These are phyloP conservation scores for Phania funesta DNA, from an alignment of 2,888 invertebrate species.

Conservation along the genomic window DNA sequence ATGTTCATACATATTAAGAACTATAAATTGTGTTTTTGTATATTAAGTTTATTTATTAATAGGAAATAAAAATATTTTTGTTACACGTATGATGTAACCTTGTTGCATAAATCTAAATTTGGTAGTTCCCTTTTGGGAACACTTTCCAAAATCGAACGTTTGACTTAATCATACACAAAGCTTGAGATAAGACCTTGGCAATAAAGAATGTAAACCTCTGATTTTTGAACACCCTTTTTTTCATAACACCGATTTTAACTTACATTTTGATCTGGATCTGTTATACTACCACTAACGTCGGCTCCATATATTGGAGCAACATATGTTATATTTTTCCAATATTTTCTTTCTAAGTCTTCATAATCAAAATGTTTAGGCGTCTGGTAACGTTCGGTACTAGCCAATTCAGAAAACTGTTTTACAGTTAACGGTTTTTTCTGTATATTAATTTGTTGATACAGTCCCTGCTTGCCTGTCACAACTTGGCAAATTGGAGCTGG, in stretches of 20 bases:
- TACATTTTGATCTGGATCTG: constrained; percentile 92
- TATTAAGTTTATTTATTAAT: too few relatives aligned
- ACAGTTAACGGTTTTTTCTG: constrained; percentile 96
- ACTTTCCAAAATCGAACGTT: too few relatives aligned
- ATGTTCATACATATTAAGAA: too few relatives aligned
- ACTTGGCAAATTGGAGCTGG: constrained; percentile 97
- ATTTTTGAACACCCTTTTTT: constrained; percentile 20
- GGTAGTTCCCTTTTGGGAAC: too few relatives aligned
- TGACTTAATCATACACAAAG: neutral
- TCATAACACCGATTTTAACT: constrained; percentile 66
- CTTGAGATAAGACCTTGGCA: neutral
- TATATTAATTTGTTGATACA: constrained; percentile 98
- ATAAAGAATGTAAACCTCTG: constrained; percentile 13
- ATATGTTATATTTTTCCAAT: constrained; percentile 99
- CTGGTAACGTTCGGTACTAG: constrained; percentile 87
- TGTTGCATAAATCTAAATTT: too few relatives aligned
- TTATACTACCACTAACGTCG: constrained; percentile 97
- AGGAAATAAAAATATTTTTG: too few relatives aligned
- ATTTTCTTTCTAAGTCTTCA: constrained; percentile 95
- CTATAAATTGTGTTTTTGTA: too few relatives aligned
- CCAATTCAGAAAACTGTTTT: constrained; percentile 92
- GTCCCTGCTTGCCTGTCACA: constrained; percentile 96
- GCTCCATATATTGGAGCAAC: constrained; percentile 99
- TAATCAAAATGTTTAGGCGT: constrained; percentile 92
- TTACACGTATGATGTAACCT: too few relatives aligned